These are phyloP conservation scores for Adelges cooleyi DNA, from an alignment of 1,140 invertebrate genomes.

Conservation along the genomic window DNA sequence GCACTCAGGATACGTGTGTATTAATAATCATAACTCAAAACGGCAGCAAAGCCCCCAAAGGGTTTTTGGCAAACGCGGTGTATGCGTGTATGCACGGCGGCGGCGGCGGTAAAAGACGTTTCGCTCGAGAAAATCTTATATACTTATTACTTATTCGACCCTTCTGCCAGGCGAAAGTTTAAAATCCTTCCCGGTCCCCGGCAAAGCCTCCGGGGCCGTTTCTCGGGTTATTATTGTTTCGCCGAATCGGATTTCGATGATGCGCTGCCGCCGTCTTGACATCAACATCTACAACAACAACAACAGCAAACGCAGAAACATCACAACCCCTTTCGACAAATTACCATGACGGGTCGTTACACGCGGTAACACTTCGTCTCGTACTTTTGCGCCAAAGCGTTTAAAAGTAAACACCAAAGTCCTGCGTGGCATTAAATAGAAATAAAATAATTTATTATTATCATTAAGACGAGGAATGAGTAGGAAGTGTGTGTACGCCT, in stretches of 20 bases:
- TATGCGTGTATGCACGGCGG: background rate
- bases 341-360: constrained; percentile 1
- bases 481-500: too few relatives aligned
- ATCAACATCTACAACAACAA: background rate
- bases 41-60: constrained; percentile 25
- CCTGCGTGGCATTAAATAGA: too few relatives aligned
- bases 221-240: constrained; percentile 22
- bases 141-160: constrained; percentile 27
- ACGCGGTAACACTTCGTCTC: too few relatives aligned
- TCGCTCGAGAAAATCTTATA: constrained; percentile 27
- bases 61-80: constrained; percentile 4
- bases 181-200: background rate
- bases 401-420: too few relatives aligned
- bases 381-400: too few relatives aligned
- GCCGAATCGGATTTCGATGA: constrained; percentile 27
- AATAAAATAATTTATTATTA: too few relatives aligned
- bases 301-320: background rate
- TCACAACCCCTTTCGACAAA: constrained; percentile 15
- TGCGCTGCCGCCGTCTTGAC: background rate
- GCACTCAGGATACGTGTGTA: constrained; percentile 15
- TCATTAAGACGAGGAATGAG: too few relatives aligned
- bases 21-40: constrained; percentile 28
- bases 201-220: background rate
- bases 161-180: constrained; percentile 18
- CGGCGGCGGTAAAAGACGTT: constrained; percentile 5